Conservation (phyloP, 2,888 invertebrate genomes). For the Sinotaia quadrata region DNA sequence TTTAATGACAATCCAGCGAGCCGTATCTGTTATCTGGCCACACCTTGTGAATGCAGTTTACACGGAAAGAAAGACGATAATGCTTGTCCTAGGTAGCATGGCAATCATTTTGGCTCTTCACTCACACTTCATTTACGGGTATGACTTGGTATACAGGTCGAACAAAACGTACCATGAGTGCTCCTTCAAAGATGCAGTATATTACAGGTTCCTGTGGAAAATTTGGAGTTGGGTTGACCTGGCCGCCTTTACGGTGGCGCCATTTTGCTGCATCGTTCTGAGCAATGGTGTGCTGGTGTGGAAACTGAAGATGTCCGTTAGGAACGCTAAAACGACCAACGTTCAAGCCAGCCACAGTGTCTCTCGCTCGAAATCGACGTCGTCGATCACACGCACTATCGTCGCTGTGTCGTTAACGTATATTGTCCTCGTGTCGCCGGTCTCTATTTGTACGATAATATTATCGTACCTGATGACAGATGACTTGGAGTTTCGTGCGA, state of each 20-base stretch:
- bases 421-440: background rate
- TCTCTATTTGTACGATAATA: background rate
- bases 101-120: background rate
- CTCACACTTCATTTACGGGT: slow-evolving; percentile 1
- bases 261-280: background rate
- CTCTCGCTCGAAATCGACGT: background rate
- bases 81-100: background rate
- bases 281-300: background rate
- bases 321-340: background rate
- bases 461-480: background rate
- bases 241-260: background rate
- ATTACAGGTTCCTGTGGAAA: background rate
- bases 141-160: background rate
- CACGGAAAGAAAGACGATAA: background rate
- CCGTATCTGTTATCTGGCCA: slow-evolving; percentile 1
- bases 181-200: background rate
- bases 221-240: background rate
- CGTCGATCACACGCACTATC: background rate
- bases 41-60: background rate
- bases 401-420: background rate
- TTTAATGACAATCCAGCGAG: background rate
- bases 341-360: background rate
- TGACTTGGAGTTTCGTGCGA: background rate
- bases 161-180: background rate
- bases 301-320: background rate